phyloP scores from a whole-genome alignment of 2,113 vertebrate species.

The Xenus cinereus region DNA sequence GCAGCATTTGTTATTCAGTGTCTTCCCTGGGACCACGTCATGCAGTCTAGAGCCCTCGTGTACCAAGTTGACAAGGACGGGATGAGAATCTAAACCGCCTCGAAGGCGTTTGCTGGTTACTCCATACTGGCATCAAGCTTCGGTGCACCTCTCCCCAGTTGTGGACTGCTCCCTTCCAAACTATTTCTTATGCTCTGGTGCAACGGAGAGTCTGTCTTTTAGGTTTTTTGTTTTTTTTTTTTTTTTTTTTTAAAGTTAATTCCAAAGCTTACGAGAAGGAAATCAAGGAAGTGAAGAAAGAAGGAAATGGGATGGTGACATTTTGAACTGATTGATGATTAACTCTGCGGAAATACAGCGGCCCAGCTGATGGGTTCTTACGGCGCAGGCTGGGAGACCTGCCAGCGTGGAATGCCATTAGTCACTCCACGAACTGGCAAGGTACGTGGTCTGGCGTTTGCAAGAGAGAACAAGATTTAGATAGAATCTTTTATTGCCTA shows the following conservation, averaged over 20 bases:
- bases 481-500: background rate
- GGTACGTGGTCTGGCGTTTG: background rate
- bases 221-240: too few relatives aligned
- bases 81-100: background rate
- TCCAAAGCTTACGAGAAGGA: slow-evolving; percentile 3
- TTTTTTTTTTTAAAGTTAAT: slow-evolving; percentile 14
- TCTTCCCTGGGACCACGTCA: background rate
- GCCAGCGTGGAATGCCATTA: slow-evolving; percentile 25
- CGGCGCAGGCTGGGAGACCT: background rate
- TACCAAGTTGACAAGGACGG: rapidly evolving
- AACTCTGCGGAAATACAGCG: slow-evolving; percentile 16
- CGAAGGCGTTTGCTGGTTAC: background rate
- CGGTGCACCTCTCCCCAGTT: background rate
- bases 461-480: slow-evolving; percentile 1
- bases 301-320: slow-evolving; percentile 21
- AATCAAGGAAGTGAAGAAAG: background rate
- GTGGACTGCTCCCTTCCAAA: background rate
- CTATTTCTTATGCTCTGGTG: background rate
- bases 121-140: background rate
- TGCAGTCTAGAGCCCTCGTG: too few relatives aligned
- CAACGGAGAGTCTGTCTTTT: background rate
- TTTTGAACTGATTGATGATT: slow-evolving; percentile 23
- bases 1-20: background rate
- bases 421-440: slow-evolving; percentile 17
- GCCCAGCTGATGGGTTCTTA: slow-evolving; percentile 33